Conservation (phyloP, 2,888 invertebrate species). For the Deroplatys truncata region DNA sequence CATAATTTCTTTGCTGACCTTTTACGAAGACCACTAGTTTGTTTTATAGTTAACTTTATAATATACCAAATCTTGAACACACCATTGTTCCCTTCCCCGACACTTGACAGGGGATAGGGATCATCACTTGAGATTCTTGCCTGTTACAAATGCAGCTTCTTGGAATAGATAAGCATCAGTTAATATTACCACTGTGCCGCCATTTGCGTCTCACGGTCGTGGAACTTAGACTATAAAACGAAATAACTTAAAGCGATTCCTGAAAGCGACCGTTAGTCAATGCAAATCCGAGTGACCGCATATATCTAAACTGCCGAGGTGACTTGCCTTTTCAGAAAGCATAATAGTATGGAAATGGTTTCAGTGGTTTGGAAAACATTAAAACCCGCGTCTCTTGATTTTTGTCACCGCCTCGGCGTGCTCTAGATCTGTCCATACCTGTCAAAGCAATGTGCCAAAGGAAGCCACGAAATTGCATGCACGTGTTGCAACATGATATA, state of each 20-base stretch:
- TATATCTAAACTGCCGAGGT: neutral
- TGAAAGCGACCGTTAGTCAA: neutral
- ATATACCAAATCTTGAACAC: no score
- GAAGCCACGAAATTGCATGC: neutral
- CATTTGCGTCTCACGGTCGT: neutral
- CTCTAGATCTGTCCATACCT: neutral
- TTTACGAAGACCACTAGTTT: no score
- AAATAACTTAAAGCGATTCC: neutral
- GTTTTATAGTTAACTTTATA: no score
- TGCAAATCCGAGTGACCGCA: neutral
- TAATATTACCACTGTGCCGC: neutral
- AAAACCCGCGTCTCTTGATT: neutral
- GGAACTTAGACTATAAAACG: neutral
- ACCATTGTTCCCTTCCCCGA: no score
- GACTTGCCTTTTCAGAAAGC: neutral
- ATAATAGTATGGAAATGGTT: constrained; percentile 3
- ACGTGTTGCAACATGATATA: neutral
- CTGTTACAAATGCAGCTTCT: neutral
- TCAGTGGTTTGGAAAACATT: constrained; percentile 1
- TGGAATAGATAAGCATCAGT: neutral
- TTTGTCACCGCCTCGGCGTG: neutral
- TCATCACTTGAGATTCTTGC: no score
- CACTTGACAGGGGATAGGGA: no score
- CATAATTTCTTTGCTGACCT: no score
- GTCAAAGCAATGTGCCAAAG: neutral